Conservation (phyloP, 2,113 vertebrate genomes). For the Rhagologus leucostigma region DNA sequence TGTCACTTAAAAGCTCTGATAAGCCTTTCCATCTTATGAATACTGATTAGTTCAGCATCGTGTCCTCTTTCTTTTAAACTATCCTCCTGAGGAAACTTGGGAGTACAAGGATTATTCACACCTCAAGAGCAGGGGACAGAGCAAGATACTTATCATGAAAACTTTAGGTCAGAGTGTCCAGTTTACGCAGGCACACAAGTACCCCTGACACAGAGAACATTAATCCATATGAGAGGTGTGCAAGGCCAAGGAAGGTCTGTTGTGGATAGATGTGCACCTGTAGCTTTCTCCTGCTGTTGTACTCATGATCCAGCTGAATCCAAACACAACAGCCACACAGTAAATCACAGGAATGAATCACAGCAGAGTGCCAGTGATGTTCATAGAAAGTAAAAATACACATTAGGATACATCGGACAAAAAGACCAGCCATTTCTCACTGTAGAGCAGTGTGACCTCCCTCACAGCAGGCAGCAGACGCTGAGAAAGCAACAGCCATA, state of each 20-base stretch:
- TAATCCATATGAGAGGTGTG: not conserved
- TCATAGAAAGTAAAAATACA: not conserved
- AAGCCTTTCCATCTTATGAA: not conserved
- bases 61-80: not conserved
- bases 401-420: not conserved
- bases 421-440: not conserved
- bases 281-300: not conserved
- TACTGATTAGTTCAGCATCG: not conserved
- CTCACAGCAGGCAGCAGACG: not conserved
- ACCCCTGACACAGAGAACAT: not conserved
- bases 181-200: not conserved
- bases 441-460: not conserved
- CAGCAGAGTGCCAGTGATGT: not conserved
- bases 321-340: not conserved
- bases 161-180: not conserved
- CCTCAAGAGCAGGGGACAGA: not conserved
- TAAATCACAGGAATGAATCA: not conserved
- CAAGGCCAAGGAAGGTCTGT: not conserved
- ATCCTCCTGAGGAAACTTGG: not conserved
- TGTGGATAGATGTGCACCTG: not conserved
- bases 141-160: not conserved
- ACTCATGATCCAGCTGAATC: not conserved
- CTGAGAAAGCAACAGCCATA: not conserved
- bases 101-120: not conserved
- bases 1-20: not conserved